Evolutionary conservation across 2,797 vertebrate species (phyloP).

Genomic region (Channa striata): DNA sequence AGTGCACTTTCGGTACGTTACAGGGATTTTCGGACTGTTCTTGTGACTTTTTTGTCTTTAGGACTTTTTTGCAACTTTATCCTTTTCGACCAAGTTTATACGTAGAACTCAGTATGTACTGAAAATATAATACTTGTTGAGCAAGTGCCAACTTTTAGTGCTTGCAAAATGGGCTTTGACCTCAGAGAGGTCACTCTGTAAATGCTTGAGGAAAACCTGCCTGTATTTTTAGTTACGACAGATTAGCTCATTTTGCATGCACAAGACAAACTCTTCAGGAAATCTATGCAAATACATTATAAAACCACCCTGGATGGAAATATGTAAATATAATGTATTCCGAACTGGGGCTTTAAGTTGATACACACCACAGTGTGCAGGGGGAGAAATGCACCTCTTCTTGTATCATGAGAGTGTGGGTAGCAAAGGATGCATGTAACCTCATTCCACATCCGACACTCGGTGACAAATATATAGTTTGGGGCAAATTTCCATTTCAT

Average conservation of each 20-base stretch:
- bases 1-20: not conserved
- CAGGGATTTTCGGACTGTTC: not conserved
- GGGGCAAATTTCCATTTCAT: slow-evolving; percentile 83
- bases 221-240: slow-evolving; percentile 28
- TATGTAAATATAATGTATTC: slow-evolving; percentile 68
- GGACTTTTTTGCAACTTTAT: not conserved
- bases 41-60: not conserved
- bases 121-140: slow-evolving; percentile 27
- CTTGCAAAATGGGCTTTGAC: slow-evolving; percentile 38
- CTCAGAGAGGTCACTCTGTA: slow-evolving; percentile 42
- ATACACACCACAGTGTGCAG: slow-evolving; percentile 23
- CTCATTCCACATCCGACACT: slow-evolving; percentile 77
- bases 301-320: slow-evolving; percentile 44
- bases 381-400: slow-evolving; percentile 64
- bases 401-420: slow-evolving; percentile 66
- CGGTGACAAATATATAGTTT: slow-evolving; percentile 81
- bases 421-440: slow-evolving; percentile 74
- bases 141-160: slow-evolving; percentile 27
- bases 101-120: not conserved
- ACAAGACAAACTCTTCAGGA: slow-evolving; percentile 50
- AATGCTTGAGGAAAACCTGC: slow-evolving; percentile 37
- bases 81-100: not conserved
- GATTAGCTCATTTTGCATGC: slow-evolving; percentile 43
- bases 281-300: slow-evolving; percentile 67
- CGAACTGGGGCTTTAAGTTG: slow-evolving; percentile 62